These are phyloP conservation scores for Verasper variegatus DNA, from an alignment of 2,113 vertebrate species.

Conservation along the genomic window DNA sequence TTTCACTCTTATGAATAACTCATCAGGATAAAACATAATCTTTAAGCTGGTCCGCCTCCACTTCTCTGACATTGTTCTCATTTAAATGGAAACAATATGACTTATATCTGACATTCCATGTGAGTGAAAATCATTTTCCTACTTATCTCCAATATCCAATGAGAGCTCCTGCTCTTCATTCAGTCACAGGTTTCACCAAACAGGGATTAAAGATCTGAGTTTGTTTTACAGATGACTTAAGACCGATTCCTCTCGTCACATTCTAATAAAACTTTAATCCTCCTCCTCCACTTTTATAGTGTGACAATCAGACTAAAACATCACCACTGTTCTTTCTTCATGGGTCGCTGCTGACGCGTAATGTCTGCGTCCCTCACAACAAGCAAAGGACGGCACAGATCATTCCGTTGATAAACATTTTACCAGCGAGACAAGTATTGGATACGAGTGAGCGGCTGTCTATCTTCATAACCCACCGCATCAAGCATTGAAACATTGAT, in stretches of 20 bases:
- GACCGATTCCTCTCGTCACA: slow-evolving; percentile 23
- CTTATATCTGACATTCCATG: slow-evolving; percentile 19
- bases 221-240: slow-evolving; percentile 49
- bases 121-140: slow-evolving; percentile 36
- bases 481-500: slow-evolving; percentile 43
- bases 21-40: slow-evolving; percentile 11
- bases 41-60: neutral
- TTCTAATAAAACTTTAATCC: slow-evolving; percentile 13
- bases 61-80: neutral
- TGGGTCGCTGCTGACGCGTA: neutral
- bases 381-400: slow-evolving; percentile 12
- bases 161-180: slow-evolving; percentile 11
- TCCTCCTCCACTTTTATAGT: slow-evolving; percentile 4
- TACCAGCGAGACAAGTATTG: slow-evolving; percentile 22
- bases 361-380: slow-evolving; percentile 1
- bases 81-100: neutral
- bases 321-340: neutral
- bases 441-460: slow-evolving; percentile 41
- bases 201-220: slow-evolving; percentile 40
- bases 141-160: slow-evolving; percentile 22
- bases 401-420: slow-evolving; percentile 48
- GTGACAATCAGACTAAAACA: slow-evolving; percentile 23
- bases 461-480: slow-evolving; percentile 21
- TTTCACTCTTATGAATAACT: neutral
- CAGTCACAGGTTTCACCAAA: slow-evolving; percentile 29